Conservation (phyloP, 2,113 vertebrate genomes). For the Pseudonaja textilis region DNA sequence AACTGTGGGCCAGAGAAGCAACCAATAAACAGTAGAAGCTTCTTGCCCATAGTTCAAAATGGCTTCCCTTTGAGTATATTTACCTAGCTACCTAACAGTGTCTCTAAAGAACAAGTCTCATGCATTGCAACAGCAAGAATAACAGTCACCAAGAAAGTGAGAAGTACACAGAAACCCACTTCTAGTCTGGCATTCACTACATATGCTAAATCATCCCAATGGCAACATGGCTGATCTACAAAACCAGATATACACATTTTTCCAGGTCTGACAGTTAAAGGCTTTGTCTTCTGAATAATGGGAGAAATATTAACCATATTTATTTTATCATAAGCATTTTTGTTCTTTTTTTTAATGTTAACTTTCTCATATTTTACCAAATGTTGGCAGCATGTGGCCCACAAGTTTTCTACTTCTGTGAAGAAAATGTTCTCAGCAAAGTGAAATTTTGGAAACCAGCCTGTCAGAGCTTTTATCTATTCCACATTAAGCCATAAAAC, state of each 20-base stretch:
- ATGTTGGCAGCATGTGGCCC: neutral
- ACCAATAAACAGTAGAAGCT: neutral
- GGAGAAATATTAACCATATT: neutral
- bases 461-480: neutral
- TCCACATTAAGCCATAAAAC: neutral
- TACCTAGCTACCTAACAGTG: neutral
- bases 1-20: neutral
- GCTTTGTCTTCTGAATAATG: neutral
- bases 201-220: neutral
- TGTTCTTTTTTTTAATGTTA: neutral
- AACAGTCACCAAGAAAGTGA: neutral
- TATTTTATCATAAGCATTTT: neutral
- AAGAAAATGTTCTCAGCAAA: neutral
- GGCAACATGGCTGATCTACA: neutral
- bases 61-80: neutral
- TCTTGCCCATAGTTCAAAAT: neutral
- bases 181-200: neutral
- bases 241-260: neutral
- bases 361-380: neutral
- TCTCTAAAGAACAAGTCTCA: neutral
- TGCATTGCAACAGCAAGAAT: neutral
- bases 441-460: neutral
- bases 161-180: neutral
- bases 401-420: neutral
- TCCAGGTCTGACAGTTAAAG: neutral